Percentiles rank a stretch among this genome's conserved stretches.
These are phyloP conservation scores for Papilio xuthus DNA, from an alignment of 1,140 invertebrate species.

Conservation along the genomic window DNA sequence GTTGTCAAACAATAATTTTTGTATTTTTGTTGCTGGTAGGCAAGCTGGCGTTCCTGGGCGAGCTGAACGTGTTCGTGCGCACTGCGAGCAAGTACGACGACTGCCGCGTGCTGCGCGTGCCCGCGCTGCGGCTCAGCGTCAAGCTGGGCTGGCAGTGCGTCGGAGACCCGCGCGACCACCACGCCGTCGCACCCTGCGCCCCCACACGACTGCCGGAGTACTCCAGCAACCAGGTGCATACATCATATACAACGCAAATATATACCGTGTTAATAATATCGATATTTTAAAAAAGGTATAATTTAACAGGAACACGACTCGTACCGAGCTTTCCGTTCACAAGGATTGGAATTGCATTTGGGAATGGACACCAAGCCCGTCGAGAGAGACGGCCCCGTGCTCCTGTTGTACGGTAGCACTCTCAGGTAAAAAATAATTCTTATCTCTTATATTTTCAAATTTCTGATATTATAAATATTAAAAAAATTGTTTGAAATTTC, in stretches of 20 bases:
- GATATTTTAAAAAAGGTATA: not conserved
- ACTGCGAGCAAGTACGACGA: constrained; percentile 99
- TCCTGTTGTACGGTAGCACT: constrained; percentile 95
- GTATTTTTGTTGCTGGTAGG: constrained; percentile 77
- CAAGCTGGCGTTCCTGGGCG: constrained; percentile 92
- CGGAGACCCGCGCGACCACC: constrained; percentile 97
- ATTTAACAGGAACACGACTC: constrained; percentile 81
- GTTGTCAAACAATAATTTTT: not conserved
- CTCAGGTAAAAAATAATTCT: constrained; percentile 73
- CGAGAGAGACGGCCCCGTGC: constrained; percentile 87
- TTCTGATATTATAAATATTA: constrained; percentile 28
- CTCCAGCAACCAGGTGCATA: constrained; percentile 91
- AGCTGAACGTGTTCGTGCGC: constrained; percentile 93
- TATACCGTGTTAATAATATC: not conserved
- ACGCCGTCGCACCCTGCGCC: constrained; percentile 97
- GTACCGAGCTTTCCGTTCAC: constrained; percentile 95
- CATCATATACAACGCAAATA: not conserved
- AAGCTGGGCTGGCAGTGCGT: constrained; percentile 96
- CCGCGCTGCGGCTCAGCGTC: constrained; percentile 92
- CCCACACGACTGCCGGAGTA: constrained; percentile 98
- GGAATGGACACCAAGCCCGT: constrained; percentile 93
- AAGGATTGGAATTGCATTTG: constrained; percentile 94
- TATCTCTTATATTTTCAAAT: not conserved
- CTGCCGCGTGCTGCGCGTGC: constrained; percentile 94
- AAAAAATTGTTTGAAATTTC: not conserved